A percentile compares a stretch with the other conserved stretches of the same genome.
These are phyloP conservation scores for Drosophila eugracilis DNA, from an alignment of 1,140 invertebrate species.

Conservation along the genomic window DNA sequence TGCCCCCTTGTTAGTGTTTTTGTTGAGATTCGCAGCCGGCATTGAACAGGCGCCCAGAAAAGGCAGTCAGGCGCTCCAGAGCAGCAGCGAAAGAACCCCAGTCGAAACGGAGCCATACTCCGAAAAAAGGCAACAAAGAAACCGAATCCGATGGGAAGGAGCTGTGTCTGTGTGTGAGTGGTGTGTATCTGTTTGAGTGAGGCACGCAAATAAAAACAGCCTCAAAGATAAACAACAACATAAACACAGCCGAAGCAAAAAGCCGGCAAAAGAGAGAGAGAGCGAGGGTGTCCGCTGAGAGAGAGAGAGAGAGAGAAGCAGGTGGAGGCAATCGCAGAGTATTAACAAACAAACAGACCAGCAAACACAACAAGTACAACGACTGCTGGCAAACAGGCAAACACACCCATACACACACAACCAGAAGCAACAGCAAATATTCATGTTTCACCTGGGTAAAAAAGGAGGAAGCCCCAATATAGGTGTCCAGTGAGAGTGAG, in stretches of 20 bases:
- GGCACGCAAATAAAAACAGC: constrained; percentile 69
- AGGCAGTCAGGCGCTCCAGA: constrained; percentile 20
- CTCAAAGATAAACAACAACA: constrained; percentile 78
- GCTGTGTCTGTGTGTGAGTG: constrained; percentile 29
- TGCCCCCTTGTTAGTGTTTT: constrained; percentile 74
- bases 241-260: constrained; percentile 30
- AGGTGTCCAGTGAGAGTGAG: constrained; percentile 23
- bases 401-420: constrained; percentile 25
- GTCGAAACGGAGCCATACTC: constrained; percentile 20
- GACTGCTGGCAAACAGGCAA: constrained; percentile 31
- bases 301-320: constrained; percentile 29
- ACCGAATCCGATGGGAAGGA: constrained; percentile 55
- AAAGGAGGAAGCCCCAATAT: constrained; percentile 18
- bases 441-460: constrained; percentile 29
- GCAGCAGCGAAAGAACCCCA: constrained; percentile 11
- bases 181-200: constrained; percentile 30
- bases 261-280: constrained; percentile 36
- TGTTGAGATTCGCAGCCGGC: constrained; percentile 82
- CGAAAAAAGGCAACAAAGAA: constrained; percentile 37
- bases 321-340: constrained; percentile 51
- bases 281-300: constrained; percentile 2
- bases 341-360: constrained; percentile 73
- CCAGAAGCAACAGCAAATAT: constrained; percentile 9
- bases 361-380: constrained; percentile 33
- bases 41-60: constrained; percentile 75